Evolutionary conservation across 2,888 invertebrate genomes (phyloP).

Genomic region (Trachelus iudaicus): DNA sequence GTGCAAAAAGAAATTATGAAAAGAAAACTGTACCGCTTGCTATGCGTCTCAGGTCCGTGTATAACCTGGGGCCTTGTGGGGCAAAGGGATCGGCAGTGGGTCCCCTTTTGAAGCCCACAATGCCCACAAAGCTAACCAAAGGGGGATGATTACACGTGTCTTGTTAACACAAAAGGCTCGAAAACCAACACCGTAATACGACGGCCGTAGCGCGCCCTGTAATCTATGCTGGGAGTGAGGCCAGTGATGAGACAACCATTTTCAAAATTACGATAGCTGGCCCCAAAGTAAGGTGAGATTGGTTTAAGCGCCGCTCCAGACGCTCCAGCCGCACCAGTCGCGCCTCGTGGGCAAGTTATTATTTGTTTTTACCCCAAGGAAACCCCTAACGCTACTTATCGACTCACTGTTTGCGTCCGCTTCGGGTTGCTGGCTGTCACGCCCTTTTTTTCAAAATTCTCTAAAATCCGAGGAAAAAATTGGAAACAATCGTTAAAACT

Average conservation of each 20-base stretch:
- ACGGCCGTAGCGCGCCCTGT: conserved; percentile 61
- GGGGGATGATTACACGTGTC: conserved; percentile 63
- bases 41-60: conserved; percentile 26
- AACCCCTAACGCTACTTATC: conserved; percentile 54
- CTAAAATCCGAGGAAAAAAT: neutral
- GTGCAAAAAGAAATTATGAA: conserved; percentile 2
- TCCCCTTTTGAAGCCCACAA: neutral
- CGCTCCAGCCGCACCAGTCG: conserved; percentile 22
- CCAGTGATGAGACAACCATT: conserved; percentile 62
- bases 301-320: conserved; percentile 17
- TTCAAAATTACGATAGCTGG: conserved; percentile 58
- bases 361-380: conserved; percentile 61
- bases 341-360: conserved; percentile 51
- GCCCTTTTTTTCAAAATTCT: neutral
- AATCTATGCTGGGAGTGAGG: conserved; percentile 48
- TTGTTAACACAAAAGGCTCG: conserved; percentile 67
- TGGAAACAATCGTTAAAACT: neutral
- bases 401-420: conserved; percentile 47
- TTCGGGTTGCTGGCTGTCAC: conserved; percentile 16
- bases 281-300: conserved; percentile 50
- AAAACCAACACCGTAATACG: conserved; percentile 67
- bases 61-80: conserved; percentile 19
- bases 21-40: conserved; percentile 33
- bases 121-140: neutral
- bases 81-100: conserved; percentile 10